A percentile compares a stretch with the other conserved stretches of the same genome.
These are phyloP conservation scores for Pluvianellus socialis DNA, from an alignment of 2,113 vertebrate species.

Conservation along the genomic window DNA sequence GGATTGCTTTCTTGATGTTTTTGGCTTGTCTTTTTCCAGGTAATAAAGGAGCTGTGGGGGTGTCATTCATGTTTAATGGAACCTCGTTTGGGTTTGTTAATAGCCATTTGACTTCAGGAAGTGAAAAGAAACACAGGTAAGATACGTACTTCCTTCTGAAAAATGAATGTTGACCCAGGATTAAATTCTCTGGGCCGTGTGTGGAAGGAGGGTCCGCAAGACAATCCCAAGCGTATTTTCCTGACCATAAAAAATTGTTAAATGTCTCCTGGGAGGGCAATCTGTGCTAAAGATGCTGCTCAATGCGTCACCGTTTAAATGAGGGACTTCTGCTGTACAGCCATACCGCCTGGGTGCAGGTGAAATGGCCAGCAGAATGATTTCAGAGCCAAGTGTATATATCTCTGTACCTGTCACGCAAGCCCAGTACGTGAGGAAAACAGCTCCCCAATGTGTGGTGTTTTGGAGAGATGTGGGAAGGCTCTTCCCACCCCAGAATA, in stretches of 20 bases:
- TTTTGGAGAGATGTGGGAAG: background rate
- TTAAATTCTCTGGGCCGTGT: background rate
- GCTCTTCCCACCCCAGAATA: no score
- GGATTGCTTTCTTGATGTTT: background rate
- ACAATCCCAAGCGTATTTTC: background rate
- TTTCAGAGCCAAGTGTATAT: background rate
- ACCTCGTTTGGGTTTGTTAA: constrained; percentile 98
- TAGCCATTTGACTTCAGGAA: constrained; percentile 96
- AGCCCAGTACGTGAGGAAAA: background rate
- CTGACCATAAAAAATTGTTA: background rate
- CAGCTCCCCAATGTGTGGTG: background rate
- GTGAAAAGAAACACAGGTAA: constrained; percentile 96
- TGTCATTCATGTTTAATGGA: constrained; percentile 97
- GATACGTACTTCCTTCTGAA: background rate
- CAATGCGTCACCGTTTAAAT: background rate
- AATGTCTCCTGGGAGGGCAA: background rate
- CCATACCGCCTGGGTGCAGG: background rate
- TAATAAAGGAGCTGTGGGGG: constrained; percentile 97
- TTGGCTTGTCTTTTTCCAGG: constrained; percentile 66
- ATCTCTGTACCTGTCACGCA: background rate
- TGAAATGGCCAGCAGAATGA: background rate
- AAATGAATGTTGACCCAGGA: background rate
- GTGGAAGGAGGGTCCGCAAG: background rate
- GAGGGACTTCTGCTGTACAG: background rate
- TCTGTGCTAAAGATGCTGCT: background rate